Base-by-base conservation (phyloP, 2,888 invertebrate species). In the Leucoptera coffeella region DNA sequence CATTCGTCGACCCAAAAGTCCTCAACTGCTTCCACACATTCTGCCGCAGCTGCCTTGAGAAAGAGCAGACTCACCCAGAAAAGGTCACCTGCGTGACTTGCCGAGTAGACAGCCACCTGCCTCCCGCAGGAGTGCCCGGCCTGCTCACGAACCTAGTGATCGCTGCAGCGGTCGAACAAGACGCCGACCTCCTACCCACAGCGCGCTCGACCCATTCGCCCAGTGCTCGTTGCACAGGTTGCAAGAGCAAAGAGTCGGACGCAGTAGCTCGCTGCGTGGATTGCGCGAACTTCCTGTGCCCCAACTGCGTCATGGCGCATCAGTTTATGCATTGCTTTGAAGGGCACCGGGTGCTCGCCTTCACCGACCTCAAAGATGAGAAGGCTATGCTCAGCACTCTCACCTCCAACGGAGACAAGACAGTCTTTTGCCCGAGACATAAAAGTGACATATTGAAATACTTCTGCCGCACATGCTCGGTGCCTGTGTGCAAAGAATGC, bases 261-360 rank as follows among this genome's bases (percentile, higher is more conserved):
- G 95, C 95, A 25, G 90, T 94, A 30, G 94, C 94, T 33, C 87
- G 91, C 53, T 96, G 95, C 64, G 86, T 91, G 47, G 95, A 96
- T 60, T 99, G 97, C 65, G 88, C 89, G 47, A 93, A 93, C 55
- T 91, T 88, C 55, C 80, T 99, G 41, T 97, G 97, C 71, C 84
- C 89, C 31, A 93, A 94, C 59, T 97, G 97, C 78, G 92, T 93
- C 46, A 94, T 94, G 83, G 96, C 96, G 35, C 97, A 97, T 67
- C 92, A 95, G 69, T 94, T 90, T 59, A 96, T 97, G 95, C 94
- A 95, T 61, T 96, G 95, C 59, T 97, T 97, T 61, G 93, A 94
- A 57, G 94, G 93, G 35, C 95, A 96, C 62, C 82, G 92, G 30
- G 92, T 95, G 32, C 77, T 87, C 40, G 77, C 82, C 33, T 73